phyloP scores from a whole-genome alignment of 2,888 invertebrate species.

The Omphaloscelis lunosa region DNA sequence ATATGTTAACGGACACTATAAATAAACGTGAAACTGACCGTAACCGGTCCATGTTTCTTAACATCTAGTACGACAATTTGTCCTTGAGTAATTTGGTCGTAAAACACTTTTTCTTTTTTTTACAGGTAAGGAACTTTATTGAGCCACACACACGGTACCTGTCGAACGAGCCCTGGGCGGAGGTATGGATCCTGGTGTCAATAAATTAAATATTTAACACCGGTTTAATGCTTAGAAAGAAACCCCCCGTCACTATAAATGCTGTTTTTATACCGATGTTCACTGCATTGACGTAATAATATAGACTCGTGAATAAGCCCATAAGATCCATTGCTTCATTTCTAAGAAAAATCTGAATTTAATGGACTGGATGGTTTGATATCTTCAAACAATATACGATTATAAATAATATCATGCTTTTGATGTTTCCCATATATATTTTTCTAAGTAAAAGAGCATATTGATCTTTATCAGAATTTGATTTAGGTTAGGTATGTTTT shows the following conservation, averaged over 20 bases:
- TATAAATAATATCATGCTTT: conserved; percentile 41
- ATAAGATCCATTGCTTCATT: conserved; percentile 43
- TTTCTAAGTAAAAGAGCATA: conserved; percentile 25
- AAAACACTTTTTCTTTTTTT: conserved; percentile 72
- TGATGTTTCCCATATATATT: conserved; percentile 34
- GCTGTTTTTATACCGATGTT: conserved; percentile 48
- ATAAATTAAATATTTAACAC: conserved; percentile 75
- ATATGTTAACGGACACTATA: conserved; percentile 72
- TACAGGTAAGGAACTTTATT: conserved; percentile 80
- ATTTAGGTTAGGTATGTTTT: conserved; percentile 46
- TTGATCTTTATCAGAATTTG: conserved; percentile 42
- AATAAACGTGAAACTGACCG: conserved; percentile 67
- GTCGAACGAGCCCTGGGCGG: conserved; percentile 54
- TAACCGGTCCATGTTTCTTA: conserved; percentile 65
- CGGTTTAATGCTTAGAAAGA: conserved; percentile 63
- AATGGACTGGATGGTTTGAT: conserved; percentile 49
- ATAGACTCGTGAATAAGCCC: conserved; percentile 46
- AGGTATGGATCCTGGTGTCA: conserved; percentile 67
- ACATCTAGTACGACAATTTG: conserved; percentile 69
- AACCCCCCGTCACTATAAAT: conserved; percentile 55
- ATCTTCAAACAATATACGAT: conserved; percentile 36
- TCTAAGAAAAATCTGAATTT: conserved; percentile 45
- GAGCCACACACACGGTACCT: conserved; percentile 76
- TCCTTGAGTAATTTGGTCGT: conserved; percentile 76
- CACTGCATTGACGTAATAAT: conserved; percentile 59